Conservation (phyloP, 2,888 invertebrate genomes). For the Neuroscelio doddi region DNA sequence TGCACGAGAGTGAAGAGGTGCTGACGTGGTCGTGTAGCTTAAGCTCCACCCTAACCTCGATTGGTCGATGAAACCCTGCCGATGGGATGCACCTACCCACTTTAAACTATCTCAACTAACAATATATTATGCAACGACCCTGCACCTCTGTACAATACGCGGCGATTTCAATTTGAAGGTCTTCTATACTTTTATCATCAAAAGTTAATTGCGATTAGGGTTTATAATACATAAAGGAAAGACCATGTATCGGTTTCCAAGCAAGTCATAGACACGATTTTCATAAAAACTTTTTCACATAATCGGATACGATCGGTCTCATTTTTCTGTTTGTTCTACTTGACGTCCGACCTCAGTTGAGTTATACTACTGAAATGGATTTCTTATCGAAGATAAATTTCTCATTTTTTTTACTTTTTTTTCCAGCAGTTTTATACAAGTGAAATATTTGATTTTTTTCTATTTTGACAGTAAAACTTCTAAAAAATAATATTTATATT, state of each 20-base stretch:
- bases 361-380: conserved; percentile 16
- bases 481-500: too few relatives aligned
- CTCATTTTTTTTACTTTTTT: too few relatives aligned
- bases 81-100: conserved; percentile 57
- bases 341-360: conserved; percentile 10
- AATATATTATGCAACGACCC: conserved; percentile 51
- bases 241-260: too few relatives aligned
- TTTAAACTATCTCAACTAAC: conserved; percentile 53
- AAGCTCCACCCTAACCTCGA: conserved; percentile 64
- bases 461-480: too few relatives aligned
- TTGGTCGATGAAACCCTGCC: conserved; percentile 68
- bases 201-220: conserved; percentile 2
- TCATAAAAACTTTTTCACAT: too few relatives aligned
- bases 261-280: too few relatives aligned
- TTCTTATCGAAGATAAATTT: too few relatives aligned
- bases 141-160: conserved; percentile 29
- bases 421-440: too few relatives aligned
- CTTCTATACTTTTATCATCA: conserved; percentile 7
- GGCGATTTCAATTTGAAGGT: conserved; percentile 33
- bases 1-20: conserved; percentile 61
- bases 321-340: too few relatives aligned
- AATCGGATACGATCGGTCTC: too few relatives aligned
- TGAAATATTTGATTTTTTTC: too few relatives aligned
- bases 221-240: neutral
- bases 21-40: conserved; percentile 65